Evolutionary conservation across 2,888 invertebrate species (phyloP), one percentile per base, ranked within the genome.

Genomic region (Drosophila nr. perissopoda): DNA sequence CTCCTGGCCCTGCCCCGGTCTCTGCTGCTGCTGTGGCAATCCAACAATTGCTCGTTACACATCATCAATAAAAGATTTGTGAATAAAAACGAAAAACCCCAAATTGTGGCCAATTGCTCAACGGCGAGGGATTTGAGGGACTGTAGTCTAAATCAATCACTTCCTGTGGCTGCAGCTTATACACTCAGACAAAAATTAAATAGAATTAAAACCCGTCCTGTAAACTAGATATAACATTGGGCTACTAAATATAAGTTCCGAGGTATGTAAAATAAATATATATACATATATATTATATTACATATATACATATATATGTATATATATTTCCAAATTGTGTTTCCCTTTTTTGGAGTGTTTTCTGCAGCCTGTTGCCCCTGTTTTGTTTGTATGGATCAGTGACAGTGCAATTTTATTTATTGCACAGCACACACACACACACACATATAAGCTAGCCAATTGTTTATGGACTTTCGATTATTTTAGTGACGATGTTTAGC

Each of bases 121-220:
- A 54, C 62, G 65, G 57, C 62, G 65, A 68, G 63, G 61, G 51
- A 36, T 66, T 13, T 38, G 31, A 6, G 48, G 21, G 10, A 29
- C n/a, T 57, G 54, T n/a, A 54, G 63, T 82, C 87, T 87, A 87
- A 87, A 87, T 87, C 86, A 87, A 87, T 87, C 89, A 89, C 87
- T 82, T 87, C 84, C 86, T 87, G 77, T 74, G 69, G 73, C 73
- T 78, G 62, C 71, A 86, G 75, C 80, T 71, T 83, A 3, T 40
- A 57, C 57, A 57, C 57, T 31, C 2, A 10, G 6, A 16, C 21
- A 40, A 31, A 57, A 13, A 45, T 16, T 1, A 2, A 16, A 25
- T 16, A 16, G 16, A 4, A 8, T 25, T 25, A 45, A 25, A 16
- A 8, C 16, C 7, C 7, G 16, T 7, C 0, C 25, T 25, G 4